These are phyloP conservation scores for Teleiodes luculella DNA, from an alignment of 2,888 invertebrate genomes.

Conservation along the genomic window DNA sequence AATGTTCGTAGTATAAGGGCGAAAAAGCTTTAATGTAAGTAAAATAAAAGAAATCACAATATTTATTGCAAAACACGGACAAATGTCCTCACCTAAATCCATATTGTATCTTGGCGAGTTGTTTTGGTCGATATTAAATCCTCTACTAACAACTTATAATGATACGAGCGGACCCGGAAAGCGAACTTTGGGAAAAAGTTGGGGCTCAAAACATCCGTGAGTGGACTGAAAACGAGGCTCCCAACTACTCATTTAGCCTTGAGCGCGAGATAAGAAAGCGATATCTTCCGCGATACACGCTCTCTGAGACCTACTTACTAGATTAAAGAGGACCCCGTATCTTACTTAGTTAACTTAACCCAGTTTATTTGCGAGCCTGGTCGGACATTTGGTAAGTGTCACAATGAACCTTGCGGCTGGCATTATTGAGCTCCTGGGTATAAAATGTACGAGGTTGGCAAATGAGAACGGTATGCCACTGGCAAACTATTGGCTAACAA, in stretches of 20 bases:
- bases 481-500: neutral
- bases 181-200: constrained; percentile 14
- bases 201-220: constrained; percentile 16
- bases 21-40: too few relatives aligned
- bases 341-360: constrained; percentile 11
- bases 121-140: constrained; percentile 13
- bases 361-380: neutral
- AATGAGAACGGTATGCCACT: neutral
- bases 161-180: constrained; percentile 7
- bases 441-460: neutral
- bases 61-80: neutral
- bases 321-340: constrained; percentile 7
- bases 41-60: too few relatives aligned
- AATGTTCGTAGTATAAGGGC: too few relatives aligned
- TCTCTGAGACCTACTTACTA: constrained; percentile 1
- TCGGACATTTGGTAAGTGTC: neutral
- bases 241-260: constrained; percentile 9
- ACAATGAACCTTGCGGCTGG: neutral
- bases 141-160: constrained; percentile 15
- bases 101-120: neutral
- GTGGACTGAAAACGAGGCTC: constrained; percentile 7
- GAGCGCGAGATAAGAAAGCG: constrained; percentile 11
- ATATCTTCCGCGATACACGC: neutral
- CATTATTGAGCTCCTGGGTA: constrained; percentile 4
- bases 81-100: neutral